Base-by-base conservation (phyloP, 2,888 invertebrate genomes). In the Podotricha telesiphe region DNA sequence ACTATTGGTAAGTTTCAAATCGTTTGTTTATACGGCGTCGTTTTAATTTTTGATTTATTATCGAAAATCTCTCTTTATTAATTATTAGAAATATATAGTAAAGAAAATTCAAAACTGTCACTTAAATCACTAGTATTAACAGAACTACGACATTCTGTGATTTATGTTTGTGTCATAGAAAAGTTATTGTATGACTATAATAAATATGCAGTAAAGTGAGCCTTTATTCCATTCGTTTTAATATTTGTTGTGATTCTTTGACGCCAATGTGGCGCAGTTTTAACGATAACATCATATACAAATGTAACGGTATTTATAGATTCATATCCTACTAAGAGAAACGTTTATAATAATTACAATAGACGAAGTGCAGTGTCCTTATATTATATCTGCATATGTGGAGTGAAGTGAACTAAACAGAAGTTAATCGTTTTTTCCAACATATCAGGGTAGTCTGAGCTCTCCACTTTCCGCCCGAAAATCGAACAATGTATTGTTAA, bases 51-150 rank as follows among this genome's bases (percentile, higher is more conserved):
- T 37, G 37, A 37, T 37, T 6, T 37, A 37, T 37, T 37, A 37
- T 37, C 5, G 10, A 37, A 8, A 10, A 37, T n/a, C n/a, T n/a
- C n/a, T n/a, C 6, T 37, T 8, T 4, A 37, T 37, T 37, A 4
- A 10, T 37, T 8, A 37, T 4, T 8, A 13, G 11, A 2, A 13
- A 1, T 42, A 42, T 42, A 13, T 11, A 42, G 1, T 42, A 42
- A 42, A 53, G 51, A 34, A 37, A 66, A 61, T 61, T 34, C 55
- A 28, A 42, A 37, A 8, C 13, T 40, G 37, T 53, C 15, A 7
- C n/a, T 53, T n/a, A 47, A 47, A 47, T 47, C 47, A 47, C 47
- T 28, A 8, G n/a, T 28, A 34, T 53, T 53, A n/a, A 53, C 22
- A 51, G 15, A 22, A 51, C 10, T 53, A 53, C n/a, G 34, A 34